These are phyloP conservation scores for Trilocha varians DNA, from an alignment of 2,888 invertebrate genomes.

Conservation along the genomic window DNA sequence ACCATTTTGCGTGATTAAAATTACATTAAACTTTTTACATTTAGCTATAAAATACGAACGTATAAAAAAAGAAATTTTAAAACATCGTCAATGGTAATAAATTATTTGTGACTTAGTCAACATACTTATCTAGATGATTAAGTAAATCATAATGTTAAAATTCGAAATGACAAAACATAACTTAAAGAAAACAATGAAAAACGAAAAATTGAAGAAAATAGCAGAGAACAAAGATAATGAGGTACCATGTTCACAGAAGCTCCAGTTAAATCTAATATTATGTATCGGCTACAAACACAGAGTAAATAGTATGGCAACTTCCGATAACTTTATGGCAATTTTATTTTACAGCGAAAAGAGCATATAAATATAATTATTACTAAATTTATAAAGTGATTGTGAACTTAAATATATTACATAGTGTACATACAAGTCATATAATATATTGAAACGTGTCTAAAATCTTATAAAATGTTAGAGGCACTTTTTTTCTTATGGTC, in stretches of 20 bases:
- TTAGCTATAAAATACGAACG: slow-evolving; percentile 54
- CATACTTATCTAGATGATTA: slow-evolving; percentile 46
- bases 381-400: neutral
- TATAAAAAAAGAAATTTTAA: slow-evolving; percentile 57
- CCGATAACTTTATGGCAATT: slow-evolving; percentile 59
- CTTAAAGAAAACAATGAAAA: slow-evolving; percentile 24
- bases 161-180: slow-evolving; percentile 22
- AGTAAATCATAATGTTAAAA: slow-evolving; percentile 34
- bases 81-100: slow-evolving; percentile 73
- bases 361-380: neutral
- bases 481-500: neutral
- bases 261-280: slow-evolving; percentile 40
- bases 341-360: neutral
- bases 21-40: slow-evolving; percentile 54
- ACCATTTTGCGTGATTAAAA: slow-evolving; percentile 44
- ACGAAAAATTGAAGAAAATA: slow-evolving; percentile 35
- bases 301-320: slow-evolving; percentile 59
- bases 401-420: neutral
- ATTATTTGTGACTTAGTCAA: slow-evolving; percentile 73
- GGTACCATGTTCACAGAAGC: slow-evolving; percentile 43
- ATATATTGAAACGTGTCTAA: neutral
- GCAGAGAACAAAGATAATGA: slow-evolving; percentile 45
- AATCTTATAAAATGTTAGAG: neutral
- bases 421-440: neutral
- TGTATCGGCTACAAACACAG: slow-evolving; percentile 31